A percentile compares a stretch with the other conserved stretches of the same genome.
These are phyloP conservation scores for Camelus bactrianus DNA, from an alignment of 2,113 vertebrate species.

Conservation along the genomic window DNA sequence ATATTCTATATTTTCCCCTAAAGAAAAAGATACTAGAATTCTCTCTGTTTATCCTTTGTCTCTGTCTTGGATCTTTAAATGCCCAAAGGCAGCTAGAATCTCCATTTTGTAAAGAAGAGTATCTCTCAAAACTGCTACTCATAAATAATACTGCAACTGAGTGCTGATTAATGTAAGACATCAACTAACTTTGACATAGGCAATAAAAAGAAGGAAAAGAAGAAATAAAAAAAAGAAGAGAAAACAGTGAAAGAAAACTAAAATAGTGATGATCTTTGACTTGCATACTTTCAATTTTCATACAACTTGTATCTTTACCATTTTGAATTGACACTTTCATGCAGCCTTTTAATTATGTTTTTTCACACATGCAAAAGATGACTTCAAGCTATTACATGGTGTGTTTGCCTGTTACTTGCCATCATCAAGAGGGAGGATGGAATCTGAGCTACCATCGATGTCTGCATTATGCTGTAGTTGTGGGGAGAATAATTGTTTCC, in stretches of 20 bases:
- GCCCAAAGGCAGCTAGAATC: background rate
- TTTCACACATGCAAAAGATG: background rate
- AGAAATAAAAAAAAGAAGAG: background rate
- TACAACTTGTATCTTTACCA: background rate
- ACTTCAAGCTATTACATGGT: background rate
- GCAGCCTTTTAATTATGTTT: background rate
- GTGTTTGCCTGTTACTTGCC: background rate
- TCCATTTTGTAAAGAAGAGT: background rate
- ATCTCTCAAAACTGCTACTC: background rate
- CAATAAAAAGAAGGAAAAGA: background rate
- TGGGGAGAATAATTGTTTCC: background rate
- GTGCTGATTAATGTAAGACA: slow-evolving; percentile 13
- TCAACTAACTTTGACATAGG: background rate
- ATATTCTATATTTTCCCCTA: background rate
- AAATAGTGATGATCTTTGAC: background rate
- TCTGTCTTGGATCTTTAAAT: background rate
- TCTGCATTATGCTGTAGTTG: background rate
- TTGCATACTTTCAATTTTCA: background rate
- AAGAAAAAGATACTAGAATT: background rate
- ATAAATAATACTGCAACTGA: background rate
- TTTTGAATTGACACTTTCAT: background rate
- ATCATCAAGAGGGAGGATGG: background rate
- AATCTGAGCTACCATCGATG: background rate
- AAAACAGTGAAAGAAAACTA: background rate
- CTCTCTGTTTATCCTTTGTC: background rate